Percentiles rank a stretch among this genome's conserved stretches.
Evolutionary conservation across 35 echinoderm and acorn worm species (phyloP).

Genomic region (Holothuria glaberrima): DNA sequence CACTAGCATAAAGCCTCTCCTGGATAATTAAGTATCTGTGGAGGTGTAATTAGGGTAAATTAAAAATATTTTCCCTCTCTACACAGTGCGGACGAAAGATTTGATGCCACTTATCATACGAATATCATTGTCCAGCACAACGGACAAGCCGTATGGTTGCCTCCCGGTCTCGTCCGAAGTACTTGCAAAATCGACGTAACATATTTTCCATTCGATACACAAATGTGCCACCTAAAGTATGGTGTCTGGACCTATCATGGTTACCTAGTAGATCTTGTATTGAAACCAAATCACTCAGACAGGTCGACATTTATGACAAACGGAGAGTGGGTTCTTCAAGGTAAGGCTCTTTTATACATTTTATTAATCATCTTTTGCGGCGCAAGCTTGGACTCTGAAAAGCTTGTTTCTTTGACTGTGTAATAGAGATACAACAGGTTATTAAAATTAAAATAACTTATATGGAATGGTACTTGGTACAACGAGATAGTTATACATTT

Average conservation of each 20-base stretch:
- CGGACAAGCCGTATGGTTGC: slow-evolving; percentile 70
- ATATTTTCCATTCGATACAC: slow-evolving; percentile 92
- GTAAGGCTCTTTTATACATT: slow-evolving; percentile 31
- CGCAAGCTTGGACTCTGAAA: no score
- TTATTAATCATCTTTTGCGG: no score
- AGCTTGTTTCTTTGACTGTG: no score
- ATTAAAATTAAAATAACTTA: no score
- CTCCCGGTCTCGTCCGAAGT: slow-evolving; percentile 75
- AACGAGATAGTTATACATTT: no score
- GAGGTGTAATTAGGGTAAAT: no score
- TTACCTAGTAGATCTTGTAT: slow-evolving; percentile 41
- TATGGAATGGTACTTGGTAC: no score
- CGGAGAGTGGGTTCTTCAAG: slow-evolving; percentile 87
- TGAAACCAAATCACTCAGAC: background rate
- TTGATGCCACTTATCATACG: slow-evolving; percentile 81
- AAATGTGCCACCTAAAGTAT: slow-evolving; percentile 82
- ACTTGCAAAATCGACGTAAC: slow-evolving; percentile 85
- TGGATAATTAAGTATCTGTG: no score
- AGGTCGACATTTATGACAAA: slow-evolving; percentile 56
- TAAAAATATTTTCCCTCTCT: background rate
- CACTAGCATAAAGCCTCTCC: no score
- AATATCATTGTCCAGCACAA: slow-evolving; percentile 59
- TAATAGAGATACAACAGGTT: no score
- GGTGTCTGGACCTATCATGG: slow-evolving; percentile 90
- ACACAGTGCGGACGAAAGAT: slow-evolving; percentile 75